Conservation (phyloP, 2,888 invertebrate species). For the Dinocampus coccinellae region DNA sequence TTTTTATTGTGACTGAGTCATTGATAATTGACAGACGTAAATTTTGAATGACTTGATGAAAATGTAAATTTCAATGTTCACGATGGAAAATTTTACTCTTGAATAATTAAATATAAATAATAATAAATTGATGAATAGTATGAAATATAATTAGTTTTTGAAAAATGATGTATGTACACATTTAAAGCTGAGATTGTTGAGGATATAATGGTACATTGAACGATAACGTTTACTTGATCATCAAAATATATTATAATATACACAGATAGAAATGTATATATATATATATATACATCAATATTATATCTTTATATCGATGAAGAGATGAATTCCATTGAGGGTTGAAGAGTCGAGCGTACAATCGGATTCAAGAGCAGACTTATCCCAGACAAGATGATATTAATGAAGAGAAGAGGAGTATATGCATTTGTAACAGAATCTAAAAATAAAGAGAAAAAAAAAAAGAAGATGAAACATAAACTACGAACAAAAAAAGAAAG, state of each 20-base stretch:
- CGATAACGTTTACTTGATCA: conserved; percentile 13
- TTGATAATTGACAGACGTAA: too few species aligned
- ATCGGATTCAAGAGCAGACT: conserved; percentile 32
- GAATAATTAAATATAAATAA: not conserved
- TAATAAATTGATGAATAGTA: not conserved
- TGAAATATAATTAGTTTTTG: not conserved
- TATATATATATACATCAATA: not conserved
- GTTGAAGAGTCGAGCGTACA: conserved; percentile 16
- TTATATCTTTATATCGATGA: conserved; percentile 16
- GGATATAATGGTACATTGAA: conserved; percentile 23
- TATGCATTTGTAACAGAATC: conserved; percentile 28
- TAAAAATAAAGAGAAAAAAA: conserved; percentile 21
- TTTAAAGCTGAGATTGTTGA: not conserved
- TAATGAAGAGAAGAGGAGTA: conserved; percentile 34
- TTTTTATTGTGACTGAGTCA: too few species aligned
- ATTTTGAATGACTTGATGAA: too few species aligned
- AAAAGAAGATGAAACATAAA: not conserved
- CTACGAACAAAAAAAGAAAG: not conserved
- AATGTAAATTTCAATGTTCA: too few species aligned
- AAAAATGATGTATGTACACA: not conserved
- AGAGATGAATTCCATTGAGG: conserved; percentile 32
- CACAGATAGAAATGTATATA: not conserved
- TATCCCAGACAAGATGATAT: conserved; percentile 36
- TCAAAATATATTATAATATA: conserved; percentile 10
- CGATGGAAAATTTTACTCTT: too few species aligned